phyloP scores from a whole-genome alignment of 2,797 vertebrate genomes.

The Chelonia mydas region DNA sequence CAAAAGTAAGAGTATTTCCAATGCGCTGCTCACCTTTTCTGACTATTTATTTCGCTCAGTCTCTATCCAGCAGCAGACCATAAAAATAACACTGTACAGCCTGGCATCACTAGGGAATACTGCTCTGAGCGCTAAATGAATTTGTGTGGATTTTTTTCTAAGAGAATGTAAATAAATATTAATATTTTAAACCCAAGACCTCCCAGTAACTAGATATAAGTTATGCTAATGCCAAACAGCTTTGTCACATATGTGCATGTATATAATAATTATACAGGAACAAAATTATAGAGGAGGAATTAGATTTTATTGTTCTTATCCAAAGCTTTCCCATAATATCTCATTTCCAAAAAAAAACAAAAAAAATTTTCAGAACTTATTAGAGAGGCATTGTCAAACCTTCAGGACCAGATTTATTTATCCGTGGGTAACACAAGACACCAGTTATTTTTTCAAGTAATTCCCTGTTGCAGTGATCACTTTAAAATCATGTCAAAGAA shows the following conservation, averaged over 20 bases:
- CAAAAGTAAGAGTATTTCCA: neutral
- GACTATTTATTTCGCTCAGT: neutral
- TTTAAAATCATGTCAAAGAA: slow-evolving; percentile 36
- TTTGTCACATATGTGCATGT: slow-evolving; percentile 21
- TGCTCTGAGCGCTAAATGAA: neutral
- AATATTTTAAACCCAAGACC: slow-evolving; percentile 59
- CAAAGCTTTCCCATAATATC: neutral
- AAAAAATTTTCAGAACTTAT: slow-evolving; percentile 38
- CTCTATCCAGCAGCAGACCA: neutral
- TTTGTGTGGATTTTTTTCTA: neutral
- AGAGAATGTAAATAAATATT: slow-evolving; percentile 52
- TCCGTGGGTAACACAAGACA: slow-evolving; percentile 2
- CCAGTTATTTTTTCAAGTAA: neutral
- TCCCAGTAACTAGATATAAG: slow-evolving; percentile 53
- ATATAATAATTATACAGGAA: slow-evolving; percentile 43
- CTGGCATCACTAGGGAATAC: neutral
- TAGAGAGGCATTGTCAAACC: neutral
- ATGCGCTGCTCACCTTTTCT: fast-evolving
- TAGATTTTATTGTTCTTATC: slow-evolving; percentile 51
- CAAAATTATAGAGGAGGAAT: slow-evolving; percentile 46
- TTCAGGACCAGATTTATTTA: neutral
- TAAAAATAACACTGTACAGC: neutral
- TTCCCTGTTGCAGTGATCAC: neutral
- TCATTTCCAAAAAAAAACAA: neutral
- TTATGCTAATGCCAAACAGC: slow-evolving; percentile 62